Evolutionary conservation across 92 coral and sea anemone genomes (phyloP).

Genomic region (Scolanthus callimorphus): DNA sequence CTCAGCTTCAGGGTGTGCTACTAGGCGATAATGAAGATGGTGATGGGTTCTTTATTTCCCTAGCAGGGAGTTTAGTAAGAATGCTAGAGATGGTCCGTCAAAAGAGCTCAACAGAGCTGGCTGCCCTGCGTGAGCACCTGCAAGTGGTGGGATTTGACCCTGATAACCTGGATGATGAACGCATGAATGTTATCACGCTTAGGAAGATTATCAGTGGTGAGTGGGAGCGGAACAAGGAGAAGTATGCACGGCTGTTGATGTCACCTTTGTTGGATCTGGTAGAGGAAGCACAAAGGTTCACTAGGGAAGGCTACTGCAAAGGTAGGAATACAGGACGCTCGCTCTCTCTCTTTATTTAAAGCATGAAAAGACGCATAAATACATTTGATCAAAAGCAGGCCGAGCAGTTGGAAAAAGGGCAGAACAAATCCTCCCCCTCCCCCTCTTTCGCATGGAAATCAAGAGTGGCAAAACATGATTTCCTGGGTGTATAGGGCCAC

Average conservation of each 20-base stretch:
- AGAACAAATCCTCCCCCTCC: too few relatives aligned
- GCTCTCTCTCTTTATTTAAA: too few relatives aligned
- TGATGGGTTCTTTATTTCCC: conserved; percentile 61
- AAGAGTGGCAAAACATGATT: too few relatives aligned
- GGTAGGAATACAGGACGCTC: too few relatives aligned
- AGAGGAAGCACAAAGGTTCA: conserved; percentile 50
- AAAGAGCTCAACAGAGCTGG: conserved; percentile 35
- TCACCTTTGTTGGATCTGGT: conserved; percentile 47
- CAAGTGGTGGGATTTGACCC: conserved; percentile 47
- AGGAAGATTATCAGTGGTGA: conserved; percentile 56
- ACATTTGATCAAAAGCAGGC: too few relatives aligned
- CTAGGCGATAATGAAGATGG: conserved; percentile 26
- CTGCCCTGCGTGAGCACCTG: conserved; percentile 39
- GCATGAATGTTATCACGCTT: conserved; percentile 26
- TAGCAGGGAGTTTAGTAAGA: conserved; percentile 40
- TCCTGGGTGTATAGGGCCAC: too few relatives aligned
- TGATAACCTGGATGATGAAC: conserved; percentile 18
- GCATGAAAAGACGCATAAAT: too few relatives aligned
- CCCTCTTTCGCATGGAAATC: too few relatives aligned
- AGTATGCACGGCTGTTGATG: conserved; percentile 48
- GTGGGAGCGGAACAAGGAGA: conserved; percentile 49
- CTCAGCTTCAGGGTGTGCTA: conserved; percentile 26
- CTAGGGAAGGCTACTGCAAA: conserved; percentile 44
- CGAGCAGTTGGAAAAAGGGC: too few relatives aligned
- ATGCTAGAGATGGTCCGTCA: conserved; percentile 16